Base-by-base conservation (phyloP, 2,797 vertebrate genomes). In the Crypturellus tataupa region DNA sequence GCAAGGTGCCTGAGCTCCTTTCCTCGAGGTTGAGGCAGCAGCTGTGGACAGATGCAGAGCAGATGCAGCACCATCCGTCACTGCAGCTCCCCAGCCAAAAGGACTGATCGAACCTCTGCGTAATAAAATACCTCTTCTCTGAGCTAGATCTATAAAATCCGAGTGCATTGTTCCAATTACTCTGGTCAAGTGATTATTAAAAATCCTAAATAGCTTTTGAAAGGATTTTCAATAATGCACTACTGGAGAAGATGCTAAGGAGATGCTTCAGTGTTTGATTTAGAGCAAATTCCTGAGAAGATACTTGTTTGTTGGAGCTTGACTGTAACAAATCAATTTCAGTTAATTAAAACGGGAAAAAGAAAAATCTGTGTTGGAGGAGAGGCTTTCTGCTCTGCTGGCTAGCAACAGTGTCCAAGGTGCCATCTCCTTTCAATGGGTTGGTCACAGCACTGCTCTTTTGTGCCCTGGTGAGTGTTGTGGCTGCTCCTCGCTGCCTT, bases 191-290 rank as follows among this genome's bases (percentile, higher is more conserved):
- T 4, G 58, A 35, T 15, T 24, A 4, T 18, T 49, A 12, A 68
- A 53, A 62, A 37, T 0, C 4, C 60, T 14, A 16, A 85, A 46
- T 18, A 39, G 65, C 49, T 91, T 62, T 75, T 59, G n/a, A 49
- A 25, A 70, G 59, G 35, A 39, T 1, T 1, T 0, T 9, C 13
- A 15, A 25, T 20, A 12, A 21, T 5, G 2, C 0, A 35, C n/a
- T 8, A 46, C 59, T 88, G 90, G 78, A 81, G 80, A 35, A 59
- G 56, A 15, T 71, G 46, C 64, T 77, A 2, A 27, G 55, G 84
- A 63, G 33, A 56, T 56, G 31, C 31, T 19, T 56, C 17, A 56
- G 25, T 12, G n/a, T 65, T 78, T 18, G 73, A 51, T 73, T 42
- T 73, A 13, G 46, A 27, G 29, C 42, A 27, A 86, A 51, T 76